phyloP scores from a whole-genome alignment of 2,113 vertebrate species.

The Laterallus jamaicensis region DNA sequence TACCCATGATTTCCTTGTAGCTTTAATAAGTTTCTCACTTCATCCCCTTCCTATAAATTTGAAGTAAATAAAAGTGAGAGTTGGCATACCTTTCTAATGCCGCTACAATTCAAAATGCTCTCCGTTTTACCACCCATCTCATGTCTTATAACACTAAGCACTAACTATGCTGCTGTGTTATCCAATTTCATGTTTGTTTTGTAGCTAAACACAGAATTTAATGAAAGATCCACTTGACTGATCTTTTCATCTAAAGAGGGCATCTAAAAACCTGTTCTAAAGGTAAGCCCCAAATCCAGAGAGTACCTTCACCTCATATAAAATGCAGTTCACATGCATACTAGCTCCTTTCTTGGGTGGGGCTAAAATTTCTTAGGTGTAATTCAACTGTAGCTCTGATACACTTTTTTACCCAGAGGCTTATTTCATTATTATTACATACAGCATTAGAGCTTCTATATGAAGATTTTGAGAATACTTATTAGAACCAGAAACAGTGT shows the following conservation, averaged over 20 bases:
- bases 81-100: background rate
- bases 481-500: slow-evolving; percentile 11
- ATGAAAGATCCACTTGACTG: background rate
- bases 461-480: background rate
- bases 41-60: background rate
- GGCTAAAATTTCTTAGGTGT: background rate
- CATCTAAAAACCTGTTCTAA: background rate
- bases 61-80: background rate
- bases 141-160: background rate
- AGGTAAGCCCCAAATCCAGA: background rate
- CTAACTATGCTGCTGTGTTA: background rate
- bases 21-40: background rate
- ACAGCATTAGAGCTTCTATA: background rate
- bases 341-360: background rate
- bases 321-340: background rate
- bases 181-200: background rate
- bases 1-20: background rate
- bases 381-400: background rate
- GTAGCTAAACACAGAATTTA: background rate
- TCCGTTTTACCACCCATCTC: background rate
- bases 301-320: background rate
- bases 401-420: background rate
- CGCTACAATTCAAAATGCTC: background rate
- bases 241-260: background rate
- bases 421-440: background rate